Evolutionary conservation across 1,140 invertebrate species (phyloP), one percentile per base, ranked within the genome.

Genomic region (Mylabris phalerata): DNA sequence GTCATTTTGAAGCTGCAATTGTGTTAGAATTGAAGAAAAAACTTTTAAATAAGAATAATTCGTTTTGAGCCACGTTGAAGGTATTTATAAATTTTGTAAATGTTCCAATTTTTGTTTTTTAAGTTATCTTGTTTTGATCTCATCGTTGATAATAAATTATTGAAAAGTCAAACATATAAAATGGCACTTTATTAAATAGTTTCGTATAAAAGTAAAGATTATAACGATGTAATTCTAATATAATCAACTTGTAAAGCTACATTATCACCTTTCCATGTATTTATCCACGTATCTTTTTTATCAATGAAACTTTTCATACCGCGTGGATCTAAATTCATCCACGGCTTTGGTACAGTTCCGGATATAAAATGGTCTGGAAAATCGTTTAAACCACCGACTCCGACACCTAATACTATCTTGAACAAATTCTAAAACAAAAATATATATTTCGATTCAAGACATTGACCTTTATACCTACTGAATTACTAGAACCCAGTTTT

Each of bases 361-460:
- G 67, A 66, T 49, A 41, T 60, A 45, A 40, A 64, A 27, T 45
- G 52, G 45, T 71, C 60, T 10, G 69, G 69, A 49, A 71, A 71
- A 47, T 65, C 60, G 40, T 46, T 55, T 6, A 59, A 40, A 13
- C 69, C 69, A 44, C 67, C 69, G 9, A 65, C 67, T 49, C 62
- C 69, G 9, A 69, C 60, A 1, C 69, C 69, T 13, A 71, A 11
- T 10, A 62, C 60, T 24, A 70, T 41, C 6, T 52, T 59, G 26
- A 44, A 44, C 44, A 44, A 19, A 48, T 25, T 24, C 11, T 44
- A 11, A 32, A 38, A 55, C 13, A 3, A 26, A n/a, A 24, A 13
- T n/a, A 32, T 13, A 41, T 25, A 41, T 38, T 41, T 19, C 19
- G 19, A 19, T 19, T 19, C 19, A 0, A 19, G 19, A 19, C 19